Percentiles rank a stretch among this genome's conserved stretches.
Conservation (phyloP, 2,113 vertebrate species). For the Panurus biarmicus region DNA sequence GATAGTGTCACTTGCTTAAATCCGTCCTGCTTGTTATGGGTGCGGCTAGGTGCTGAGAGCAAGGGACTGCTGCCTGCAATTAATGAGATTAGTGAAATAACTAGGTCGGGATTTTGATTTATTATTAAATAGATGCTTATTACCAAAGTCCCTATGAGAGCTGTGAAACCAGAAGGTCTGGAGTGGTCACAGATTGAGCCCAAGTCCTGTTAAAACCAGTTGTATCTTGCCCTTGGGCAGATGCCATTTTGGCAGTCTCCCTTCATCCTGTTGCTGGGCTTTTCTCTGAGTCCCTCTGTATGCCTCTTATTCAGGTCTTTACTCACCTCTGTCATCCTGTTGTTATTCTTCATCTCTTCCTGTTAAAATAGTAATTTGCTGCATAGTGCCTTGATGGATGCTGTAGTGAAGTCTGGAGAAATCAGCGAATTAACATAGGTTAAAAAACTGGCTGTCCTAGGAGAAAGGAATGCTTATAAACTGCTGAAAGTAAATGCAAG, state of each 20-base stretch:
- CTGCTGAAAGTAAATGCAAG: not conserved
- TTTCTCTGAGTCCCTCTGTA: not conserved
- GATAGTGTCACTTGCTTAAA: not conserved
- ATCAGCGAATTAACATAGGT: not conserved
- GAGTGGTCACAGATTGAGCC: not conserved
- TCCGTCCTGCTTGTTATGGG: not conserved
- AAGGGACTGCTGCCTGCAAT: not conserved
- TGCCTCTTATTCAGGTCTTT: not conserved
- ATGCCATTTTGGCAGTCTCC: not conserved
- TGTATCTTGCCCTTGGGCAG: not conserved
- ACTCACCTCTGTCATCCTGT: not conserved
- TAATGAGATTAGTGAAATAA: slow-evolving; percentile 24
- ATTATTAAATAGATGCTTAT: not conserved
- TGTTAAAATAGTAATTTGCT: not conserved
- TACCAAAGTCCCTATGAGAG: not conserved
- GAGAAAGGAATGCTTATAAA: not conserved
- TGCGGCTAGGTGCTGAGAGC: not conserved
- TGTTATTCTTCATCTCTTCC: not conserved
- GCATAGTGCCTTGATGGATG: not conserved
- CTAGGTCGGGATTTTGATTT: not conserved
- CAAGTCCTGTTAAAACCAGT: not conserved
- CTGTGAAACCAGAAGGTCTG: not conserved
- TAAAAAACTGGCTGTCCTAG: not conserved
- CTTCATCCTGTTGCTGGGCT: not conserved
- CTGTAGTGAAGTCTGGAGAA: not conserved